Evolutionary conservation across 2,113 vertebrate species (phyloP).

Genomic region (Alethe diademata): DNA sequence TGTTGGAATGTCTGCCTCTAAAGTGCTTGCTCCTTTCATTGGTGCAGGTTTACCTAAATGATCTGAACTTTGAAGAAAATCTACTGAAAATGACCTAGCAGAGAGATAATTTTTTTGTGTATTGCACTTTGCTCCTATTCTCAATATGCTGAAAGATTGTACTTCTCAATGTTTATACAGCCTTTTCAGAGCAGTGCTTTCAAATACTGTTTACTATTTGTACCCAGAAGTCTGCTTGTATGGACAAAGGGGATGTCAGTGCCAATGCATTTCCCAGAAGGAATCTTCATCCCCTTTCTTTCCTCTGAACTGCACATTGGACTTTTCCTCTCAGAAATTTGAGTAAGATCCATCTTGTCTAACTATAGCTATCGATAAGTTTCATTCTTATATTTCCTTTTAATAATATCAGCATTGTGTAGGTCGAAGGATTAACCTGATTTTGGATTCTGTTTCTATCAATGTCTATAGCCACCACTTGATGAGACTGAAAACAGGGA

Average conservation of each 20-base stretch:
- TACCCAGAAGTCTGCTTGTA: background rate
- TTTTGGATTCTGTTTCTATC: background rate
- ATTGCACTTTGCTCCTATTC: background rate
- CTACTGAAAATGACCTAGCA: background rate
- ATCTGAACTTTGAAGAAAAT: background rate
- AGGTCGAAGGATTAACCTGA: background rate
- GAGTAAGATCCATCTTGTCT: background rate
- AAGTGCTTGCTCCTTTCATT: background rate
- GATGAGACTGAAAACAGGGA: background rate
- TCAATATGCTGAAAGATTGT: background rate
- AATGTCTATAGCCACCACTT: background rate
- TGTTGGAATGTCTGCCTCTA: background rate
- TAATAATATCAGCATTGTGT: background rate
- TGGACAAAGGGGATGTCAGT: background rate
- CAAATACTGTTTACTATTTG: background rate
- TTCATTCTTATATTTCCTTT: background rate
- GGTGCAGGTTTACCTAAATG: background rate
- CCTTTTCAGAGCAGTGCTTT: background rate
- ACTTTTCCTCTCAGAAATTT: background rate
- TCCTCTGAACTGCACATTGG: background rate
- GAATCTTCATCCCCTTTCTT: background rate
- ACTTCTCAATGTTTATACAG: background rate
- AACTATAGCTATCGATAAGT: background rate
- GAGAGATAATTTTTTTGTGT: background rate
- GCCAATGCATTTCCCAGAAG: background rate